Evolutionary conservation across 2,797 vertebrate species (phyloP).

Genomic region (Labeo calbasu): DNA sequence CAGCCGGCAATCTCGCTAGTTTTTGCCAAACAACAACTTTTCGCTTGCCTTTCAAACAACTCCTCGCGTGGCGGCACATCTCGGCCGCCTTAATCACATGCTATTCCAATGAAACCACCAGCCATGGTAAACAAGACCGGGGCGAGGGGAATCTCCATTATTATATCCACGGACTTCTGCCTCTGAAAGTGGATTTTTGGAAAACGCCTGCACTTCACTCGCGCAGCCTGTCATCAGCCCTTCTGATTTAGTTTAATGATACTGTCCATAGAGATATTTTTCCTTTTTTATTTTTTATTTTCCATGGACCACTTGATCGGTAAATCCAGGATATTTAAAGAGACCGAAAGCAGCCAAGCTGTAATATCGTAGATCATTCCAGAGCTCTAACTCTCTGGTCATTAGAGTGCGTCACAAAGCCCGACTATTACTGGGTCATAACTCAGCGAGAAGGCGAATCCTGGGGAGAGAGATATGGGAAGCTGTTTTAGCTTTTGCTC

Average conservation of each 20-base stretch:
- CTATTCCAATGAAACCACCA: conserved; percentile 61
- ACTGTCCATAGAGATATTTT: not conserved
- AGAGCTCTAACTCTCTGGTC: conserved; percentile 76
- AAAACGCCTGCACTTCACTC: not conserved
- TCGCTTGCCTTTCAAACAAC: conserved; percentile 73
- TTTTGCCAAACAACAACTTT: conserved; percentile 73
- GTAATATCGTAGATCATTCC: conserved; percentile 55
- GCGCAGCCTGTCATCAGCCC: not conserved
- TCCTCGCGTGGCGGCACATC: conserved; percentile 68
- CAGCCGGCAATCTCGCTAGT: conserved; percentile 67
- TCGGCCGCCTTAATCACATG: conserved; percentile 72
- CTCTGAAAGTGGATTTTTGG: conserved; percentile 7
- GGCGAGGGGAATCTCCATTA: conserved; percentile 60
- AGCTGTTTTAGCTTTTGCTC: conserved; percentile 9
- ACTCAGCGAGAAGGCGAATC: conserved; percentile 64
- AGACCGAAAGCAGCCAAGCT: conserved; percentile 11
- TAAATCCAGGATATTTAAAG: conserved; percentile 25
- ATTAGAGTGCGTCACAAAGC: conserved; percentile 74
- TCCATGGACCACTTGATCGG: not conserved
- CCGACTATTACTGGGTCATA: conserved; percentile 78
- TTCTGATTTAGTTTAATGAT: conserved; percentile 21
- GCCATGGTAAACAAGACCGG: conserved; percentile 65
- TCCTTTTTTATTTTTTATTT: not conserved
- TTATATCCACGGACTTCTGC: not conserved
- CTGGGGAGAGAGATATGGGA: conserved; percentile 8